phyloP scores from a whole-genome alignment of 2,113 vertebrate species.

The Thunnus thynnus region DNA sequence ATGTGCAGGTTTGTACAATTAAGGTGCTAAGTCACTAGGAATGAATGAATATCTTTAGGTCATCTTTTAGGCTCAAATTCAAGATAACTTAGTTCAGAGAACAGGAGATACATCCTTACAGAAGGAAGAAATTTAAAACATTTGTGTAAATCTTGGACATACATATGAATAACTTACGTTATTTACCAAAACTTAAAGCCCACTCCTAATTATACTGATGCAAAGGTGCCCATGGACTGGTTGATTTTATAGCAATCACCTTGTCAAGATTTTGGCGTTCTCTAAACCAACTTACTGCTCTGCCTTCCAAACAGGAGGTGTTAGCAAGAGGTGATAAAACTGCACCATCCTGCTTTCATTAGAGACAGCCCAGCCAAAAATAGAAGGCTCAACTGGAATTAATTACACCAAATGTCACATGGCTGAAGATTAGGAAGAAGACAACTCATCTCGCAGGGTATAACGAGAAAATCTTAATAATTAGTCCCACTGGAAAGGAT shows the following conservation, averaged over 20 bases:
- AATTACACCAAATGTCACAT: slow-evolving; percentile 83
- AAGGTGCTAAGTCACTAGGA: background rate
- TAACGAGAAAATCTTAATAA: slow-evolving; percentile 76
- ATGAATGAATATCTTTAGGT: background rate
- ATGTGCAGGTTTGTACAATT: slow-evolving; percentile 39
- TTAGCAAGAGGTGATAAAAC: slow-evolving; percentile 69
- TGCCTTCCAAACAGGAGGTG: slow-evolving; percentile 52
- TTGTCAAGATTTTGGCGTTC: slow-evolving; percentile 26
- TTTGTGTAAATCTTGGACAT: background rate
- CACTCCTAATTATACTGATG: background rate
- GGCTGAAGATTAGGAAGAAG: slow-evolving; percentile 74
- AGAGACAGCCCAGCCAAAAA: slow-evolving; percentile 73
- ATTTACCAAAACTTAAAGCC: background rate
- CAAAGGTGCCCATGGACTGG: background rate
- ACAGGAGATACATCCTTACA: background rate
- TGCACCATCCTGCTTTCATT: slow-evolving; percentile 62
- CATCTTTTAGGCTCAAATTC: background rate
- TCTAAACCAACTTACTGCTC: slow-evolving; percentile 26
- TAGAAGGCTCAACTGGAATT: slow-evolving; percentile 81
- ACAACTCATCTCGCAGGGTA: slow-evolving; percentile 68
- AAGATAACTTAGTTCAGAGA: background rate
- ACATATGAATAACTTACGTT: background rate
- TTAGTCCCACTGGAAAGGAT: slow-evolving; percentile 74
- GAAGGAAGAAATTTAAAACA: background rate
- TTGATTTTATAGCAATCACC: slow-evolving; percentile 20